Base-by-base conservation (phyloP, 2,888 invertebrate species). In the Drosophila histrio region DNA sequence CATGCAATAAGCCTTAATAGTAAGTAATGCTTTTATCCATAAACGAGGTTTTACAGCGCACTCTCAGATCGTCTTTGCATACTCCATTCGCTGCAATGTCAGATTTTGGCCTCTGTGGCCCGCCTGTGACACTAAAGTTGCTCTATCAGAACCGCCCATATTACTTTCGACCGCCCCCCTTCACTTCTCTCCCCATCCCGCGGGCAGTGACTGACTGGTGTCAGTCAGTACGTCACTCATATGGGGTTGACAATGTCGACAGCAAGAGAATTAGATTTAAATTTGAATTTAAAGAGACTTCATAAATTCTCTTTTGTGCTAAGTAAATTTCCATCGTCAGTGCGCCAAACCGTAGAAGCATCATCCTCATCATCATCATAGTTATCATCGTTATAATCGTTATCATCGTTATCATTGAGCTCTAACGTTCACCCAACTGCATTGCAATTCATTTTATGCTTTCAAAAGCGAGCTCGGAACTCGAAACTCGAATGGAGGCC, bases 181-280 rank as follows among this genome's bases (percentile, higher is more conserved):
- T 21, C 54, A 28, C 21, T n/a, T 22, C 58, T 21, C 21, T 6
- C 5, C 13, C 24, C 24, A 24, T 2, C 0, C 4, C 32, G 13
- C 22, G 17, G 9, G 1, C n/a, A 19, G 36, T 19, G 19, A 38
- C 13, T 52, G 34, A 58, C 41, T 72, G 67, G 34, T 70, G 76
- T 68, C 71, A 85, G 60, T 72, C 72, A 62, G 86, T 72, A 64
- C 71, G 87, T 87, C 80, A 80, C 78, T 80, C 80, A 80, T 54
- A 50, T 32, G 62, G 43, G 64, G 66, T 72, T 87, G 88, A 87
- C 86, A 79, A 58, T 72, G 81, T 75, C 72, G 79, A 75, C 72
- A 85, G 85, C 64, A 60, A 38, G 63, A 76, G 88, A 87, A 82
- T 85, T 72, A 79, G 83, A 82, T 82, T 85, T 87, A 76, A 87